Base-by-base conservation (phyloP, 1,140 invertebrate genomes). In the Xylocopa sonorina region DNA sequence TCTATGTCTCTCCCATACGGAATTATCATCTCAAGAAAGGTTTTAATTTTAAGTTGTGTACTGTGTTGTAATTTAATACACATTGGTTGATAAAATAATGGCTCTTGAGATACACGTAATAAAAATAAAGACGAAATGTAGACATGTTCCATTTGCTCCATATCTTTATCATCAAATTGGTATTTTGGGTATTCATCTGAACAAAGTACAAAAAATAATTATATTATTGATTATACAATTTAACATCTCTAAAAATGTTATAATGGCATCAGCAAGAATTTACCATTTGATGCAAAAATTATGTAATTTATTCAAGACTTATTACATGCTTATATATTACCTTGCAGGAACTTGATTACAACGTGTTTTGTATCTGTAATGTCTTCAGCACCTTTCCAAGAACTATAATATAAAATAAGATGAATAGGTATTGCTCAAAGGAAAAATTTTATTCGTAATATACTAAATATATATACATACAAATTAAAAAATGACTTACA, bases 171-270 rank as follows among this genome's bases (percentile, higher is more conserved):
- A 10, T 76, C 62, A 1, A 67, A 51, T 29, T 82, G 29, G 81
- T 91, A 91, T 38, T 90, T 81, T 32, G 92, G 92, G 89, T 92
- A 93, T 83, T 92, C 89, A 69, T 89, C 89, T 89, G 53, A 4
- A 81, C 80, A 77, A 24, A 62, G 14, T 46, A 74, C 48, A 14
- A 50, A 48, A 43, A 43, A 55, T 50, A n/a, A n/a, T 43, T 50
- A 18, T 16, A 6, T 50, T 29, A 71, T 58, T n/a, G n/a, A n/a
- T n/a, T n/a, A n/a, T n/a, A n/a, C n/a, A n/a, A n/a, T n/a, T n/a
- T n/a, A n/a, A n/a, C n/a, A n/a, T n/a, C n/a, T n/a, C n/a, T n/a
- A n/a, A n/a, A n/a, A n/a, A n/a, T n/a, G n/a, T n/a, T n/a, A n/a
- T n/a, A n/a, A n/a, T n/a, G n/a, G n/a, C n/a, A n/a, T n/a, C n/a